These are phyloP conservation scores for Subacronicta megacephala DNA, from an alignment of 2,888 invertebrate species.

Conservation along the genomic window DNA sequence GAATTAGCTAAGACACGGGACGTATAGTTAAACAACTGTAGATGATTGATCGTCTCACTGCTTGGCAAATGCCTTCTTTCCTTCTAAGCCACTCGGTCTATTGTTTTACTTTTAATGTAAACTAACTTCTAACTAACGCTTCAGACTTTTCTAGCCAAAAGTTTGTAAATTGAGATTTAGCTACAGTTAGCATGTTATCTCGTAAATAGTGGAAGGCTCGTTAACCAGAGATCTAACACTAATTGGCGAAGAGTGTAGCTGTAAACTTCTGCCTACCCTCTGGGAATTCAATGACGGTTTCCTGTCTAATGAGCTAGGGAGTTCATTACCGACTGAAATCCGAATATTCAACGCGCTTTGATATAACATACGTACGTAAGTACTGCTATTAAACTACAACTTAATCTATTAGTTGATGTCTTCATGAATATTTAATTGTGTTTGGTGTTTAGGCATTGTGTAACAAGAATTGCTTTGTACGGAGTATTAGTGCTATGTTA, in stretches of 20 bases:
- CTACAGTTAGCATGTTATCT: constrained; percentile 17
- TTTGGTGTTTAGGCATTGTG: constrained; percentile 45
- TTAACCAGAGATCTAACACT: constrained; percentile 22
- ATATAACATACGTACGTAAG: constrained; percentile 49
- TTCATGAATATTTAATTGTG: constrained; percentile 53
- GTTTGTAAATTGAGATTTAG: constrained; percentile 2
- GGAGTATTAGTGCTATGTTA: constrained; percentile 12
- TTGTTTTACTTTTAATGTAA: no score
- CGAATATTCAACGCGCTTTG: constrained; percentile 48
- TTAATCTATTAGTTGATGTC: constrained; percentile 57
- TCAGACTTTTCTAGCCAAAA: not conserved
- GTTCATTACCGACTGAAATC: constrained; percentile 46
- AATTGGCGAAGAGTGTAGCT: constrained; percentile 43
- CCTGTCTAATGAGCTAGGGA: constrained; percentile 35
- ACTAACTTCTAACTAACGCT: no score
- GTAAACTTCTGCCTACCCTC: constrained; percentile 24
- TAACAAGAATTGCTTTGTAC: constrained; percentile 17
- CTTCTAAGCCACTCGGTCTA: no score
- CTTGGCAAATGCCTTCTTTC: no score
- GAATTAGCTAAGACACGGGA: no score
- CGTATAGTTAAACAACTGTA: no score
- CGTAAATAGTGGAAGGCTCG: constrained; percentile 31
- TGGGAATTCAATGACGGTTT: constrained; percentile 34
- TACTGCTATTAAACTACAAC: constrained; percentile 44
- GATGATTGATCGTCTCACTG: no score